phyloP scores from a whole-genome alignment of 2,113 vertebrate species.

The Trogon melanurus region DNA sequence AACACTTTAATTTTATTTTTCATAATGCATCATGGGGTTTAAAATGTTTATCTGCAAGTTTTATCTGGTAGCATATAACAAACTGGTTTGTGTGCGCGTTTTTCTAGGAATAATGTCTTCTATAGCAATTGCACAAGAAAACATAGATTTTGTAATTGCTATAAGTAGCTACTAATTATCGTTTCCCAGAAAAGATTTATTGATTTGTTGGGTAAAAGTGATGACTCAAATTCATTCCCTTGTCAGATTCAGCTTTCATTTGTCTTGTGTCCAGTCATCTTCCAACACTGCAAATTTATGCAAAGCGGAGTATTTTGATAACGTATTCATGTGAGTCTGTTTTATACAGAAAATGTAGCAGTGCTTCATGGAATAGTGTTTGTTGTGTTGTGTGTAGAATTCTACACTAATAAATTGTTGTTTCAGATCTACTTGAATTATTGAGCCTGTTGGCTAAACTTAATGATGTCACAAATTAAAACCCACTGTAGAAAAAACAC shows the following conservation, averaged over 20 bases:
- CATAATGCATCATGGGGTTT: neutral
- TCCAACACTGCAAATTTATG: neutral
- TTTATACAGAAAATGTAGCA: neutral
- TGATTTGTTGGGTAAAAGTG: neutral
- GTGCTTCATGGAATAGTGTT: neutral
- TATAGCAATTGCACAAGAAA: neutral
- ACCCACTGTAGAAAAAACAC: neutral
- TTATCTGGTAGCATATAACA: too few species aligned
- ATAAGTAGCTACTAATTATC: neutral
- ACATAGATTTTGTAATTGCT: neutral
- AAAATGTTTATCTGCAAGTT: neutral
- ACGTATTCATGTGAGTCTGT: neutral
- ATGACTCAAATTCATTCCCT: neutral
- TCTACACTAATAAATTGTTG: neutral
- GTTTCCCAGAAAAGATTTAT: neutral
- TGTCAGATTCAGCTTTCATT: neutral
- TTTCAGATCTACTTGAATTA: neutral
- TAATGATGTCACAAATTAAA: neutral
- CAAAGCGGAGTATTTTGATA: neutral
- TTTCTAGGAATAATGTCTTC: neutral
- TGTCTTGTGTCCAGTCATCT: neutral
- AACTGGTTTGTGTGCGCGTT: neutral
- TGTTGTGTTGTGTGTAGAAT: neutral
- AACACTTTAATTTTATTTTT: neutral
- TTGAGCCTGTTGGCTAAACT: neutral